These are phyloP conservation scores for Dicranocentrus wangi DNA, from an alignment of 2,888 invertebrate genomes.

Conservation along the genomic window DNA sequence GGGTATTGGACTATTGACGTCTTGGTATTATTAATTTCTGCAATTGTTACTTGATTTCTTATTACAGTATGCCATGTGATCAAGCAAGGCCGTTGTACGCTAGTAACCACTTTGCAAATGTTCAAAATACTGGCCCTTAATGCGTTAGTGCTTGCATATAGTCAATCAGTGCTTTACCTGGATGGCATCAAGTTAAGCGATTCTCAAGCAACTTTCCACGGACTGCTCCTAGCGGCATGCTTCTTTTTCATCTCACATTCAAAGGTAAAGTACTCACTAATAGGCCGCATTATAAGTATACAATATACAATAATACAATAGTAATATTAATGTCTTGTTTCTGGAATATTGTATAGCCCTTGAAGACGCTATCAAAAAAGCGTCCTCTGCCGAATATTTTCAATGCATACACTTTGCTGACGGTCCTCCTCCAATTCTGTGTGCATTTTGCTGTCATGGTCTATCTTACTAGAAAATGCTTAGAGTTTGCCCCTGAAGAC, in stretches of 20 bases:
- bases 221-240: slow-evolving; percentile 94
- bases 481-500: slow-evolving; percentile 80
- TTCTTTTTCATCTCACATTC: slow-evolving; percentile 98
- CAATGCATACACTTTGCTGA: slow-evolving; percentile 96
- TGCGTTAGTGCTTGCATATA: slow-evolving; percentile 97
- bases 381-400: slow-evolving; percentile 98
- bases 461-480: slow-evolving; percentile 89
- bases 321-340: too few relatives aligned
- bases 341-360: slow-evolving; percentile 85
- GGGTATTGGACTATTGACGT: too few relatives aligned
- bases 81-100: slow-evolving; percentile 98
- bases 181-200: slow-evolving; percentile 99
- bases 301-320: too few relatives aligned
- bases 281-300: too few relatives aligned
- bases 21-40: too few relatives aligned
- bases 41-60: too few relatives aligned
- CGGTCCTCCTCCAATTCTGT: slow-evolving; percentile 94
- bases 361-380: slow-evolving; percentile 92
- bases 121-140: slow-evolving; percentile 99
- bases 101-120: slow-evolving; percentile 99
- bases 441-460: slow-evolving; percentile 95
- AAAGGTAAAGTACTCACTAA: slow-evolving; percentile 85
- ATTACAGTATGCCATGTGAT: slow-evolving; percentile 97
- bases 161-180: slow-evolving; percentile 97
- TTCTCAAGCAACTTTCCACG: slow-evolving; percentile 97